Evolutionary conservation across 1,140 invertebrate species (phyloP), one percentile per base, ranked within the genome.

Genomic region (Asbolus verrucosus): DNA sequence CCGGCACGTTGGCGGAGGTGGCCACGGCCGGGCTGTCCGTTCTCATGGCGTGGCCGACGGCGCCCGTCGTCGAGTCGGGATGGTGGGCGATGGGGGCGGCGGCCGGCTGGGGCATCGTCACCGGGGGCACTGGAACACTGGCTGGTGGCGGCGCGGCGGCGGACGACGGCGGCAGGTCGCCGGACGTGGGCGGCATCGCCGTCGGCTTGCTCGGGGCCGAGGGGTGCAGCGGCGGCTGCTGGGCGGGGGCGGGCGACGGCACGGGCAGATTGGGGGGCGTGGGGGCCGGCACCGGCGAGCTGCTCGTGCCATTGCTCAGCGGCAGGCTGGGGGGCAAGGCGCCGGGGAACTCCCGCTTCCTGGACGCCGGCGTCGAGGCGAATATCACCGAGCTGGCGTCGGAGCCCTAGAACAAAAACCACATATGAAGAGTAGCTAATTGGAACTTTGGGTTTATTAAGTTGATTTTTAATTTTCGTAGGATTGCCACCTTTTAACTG

Each of bases 351-450:
- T 86, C 85, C 78, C 85, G 85, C 75, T 86, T 85, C 43, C 80
- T 73, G 11, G 83, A 83, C 50, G 86, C 84, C 80, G 87, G 86
- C 76, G 87, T 85, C 78, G 88, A 85, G 79, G 88, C 86, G 85
- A 91, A 91, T 83, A 90, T 88, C 83, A 91, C 89, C 82, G 89
- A 89, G 81, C 90, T 89, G 78, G 88, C 88, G 85, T 91, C 90
- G 77, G 89, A 90, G 74, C 80, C 78, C 80, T 81, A 73, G 18
- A 80, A 81, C 61, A 74, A 43, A 43, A 27, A 27, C 24, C 24
- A 8, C 24, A 27, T 8, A 27, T n/a, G 8, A 27, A 27, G 8
- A 27, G 8, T 27, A 27, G 24, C 3, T 8, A 27, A 3, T 27
- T 27, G n/a, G n/a, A n/a, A n/a, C 24, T 27, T 27, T n/a, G n/a